phyloP scores from a whole-genome alignment of 2,888 invertebrate genomes.

The Spilosoma lubricipeda region DNA sequence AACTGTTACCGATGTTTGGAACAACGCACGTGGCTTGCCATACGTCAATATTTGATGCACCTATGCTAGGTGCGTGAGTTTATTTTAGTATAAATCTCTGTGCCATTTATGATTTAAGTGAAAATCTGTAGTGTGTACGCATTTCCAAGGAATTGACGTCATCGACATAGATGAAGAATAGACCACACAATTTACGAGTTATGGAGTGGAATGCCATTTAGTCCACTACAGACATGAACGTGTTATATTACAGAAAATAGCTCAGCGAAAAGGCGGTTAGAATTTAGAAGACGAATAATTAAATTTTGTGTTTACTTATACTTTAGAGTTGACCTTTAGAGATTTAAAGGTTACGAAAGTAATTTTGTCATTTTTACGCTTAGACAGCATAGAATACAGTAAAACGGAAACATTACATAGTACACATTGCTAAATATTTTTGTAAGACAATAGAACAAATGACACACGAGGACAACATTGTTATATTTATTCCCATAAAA shows the following conservation, averaged over 20 bases:
- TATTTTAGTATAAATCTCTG: neutral
- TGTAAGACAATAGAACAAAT: too few species aligned
- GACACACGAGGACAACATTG: too few species aligned
- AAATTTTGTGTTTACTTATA: neutral
- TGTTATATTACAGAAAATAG: neutral
- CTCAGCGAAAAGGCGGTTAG: neutral
- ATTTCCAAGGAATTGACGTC: neutral
- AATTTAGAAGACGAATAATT: neutral
- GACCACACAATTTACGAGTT: neutral
- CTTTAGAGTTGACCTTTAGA: neutral
- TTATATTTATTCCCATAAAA: too few species aligned
- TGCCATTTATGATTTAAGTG: neutral
- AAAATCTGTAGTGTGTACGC: neutral
- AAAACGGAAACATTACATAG: neutral
- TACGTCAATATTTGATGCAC: conserved; percentile 17
- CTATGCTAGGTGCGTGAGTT: conserved; percentile 2
- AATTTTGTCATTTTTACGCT: neutral
- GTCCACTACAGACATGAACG: neutral
- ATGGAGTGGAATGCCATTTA: conserved; percentile 7
- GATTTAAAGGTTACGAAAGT: neutral
- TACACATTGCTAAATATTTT: neutral
- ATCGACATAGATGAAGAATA: neutral
- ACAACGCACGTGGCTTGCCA: conserved; percentile 17
- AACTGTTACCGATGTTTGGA: conserved; percentile 21
- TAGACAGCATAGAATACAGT: too few species aligned